These are phyloP conservation scores for Zaprionus lachaisei DNA, from an alignment of 1,140 invertebrate species.

Conservation along the genomic window DNA sequence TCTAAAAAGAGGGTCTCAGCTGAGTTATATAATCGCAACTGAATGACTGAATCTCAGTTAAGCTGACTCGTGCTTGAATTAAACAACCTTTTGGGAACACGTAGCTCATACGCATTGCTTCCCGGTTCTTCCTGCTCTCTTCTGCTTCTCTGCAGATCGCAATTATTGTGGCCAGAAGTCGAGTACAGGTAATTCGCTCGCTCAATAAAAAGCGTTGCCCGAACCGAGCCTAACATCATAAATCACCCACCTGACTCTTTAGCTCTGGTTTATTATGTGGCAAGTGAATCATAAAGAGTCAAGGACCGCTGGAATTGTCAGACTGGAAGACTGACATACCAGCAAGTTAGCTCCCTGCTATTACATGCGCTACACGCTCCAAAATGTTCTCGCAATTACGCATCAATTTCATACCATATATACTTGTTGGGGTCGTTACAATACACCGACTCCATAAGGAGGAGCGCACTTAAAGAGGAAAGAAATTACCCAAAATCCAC, in stretches of 20 bases:
- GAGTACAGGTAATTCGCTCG: conserved; percentile 25
- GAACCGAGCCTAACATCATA: conserved; percentile 38
- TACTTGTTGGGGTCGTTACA: conserved; percentile 42
- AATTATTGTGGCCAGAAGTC: conserved; percentile 18
- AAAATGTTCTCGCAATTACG: conserved; percentile 52
- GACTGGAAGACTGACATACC: background rate
- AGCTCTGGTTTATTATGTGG: conserved; percentile 53
- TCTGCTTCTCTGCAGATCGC: background rate
- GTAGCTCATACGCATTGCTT: conserved; percentile 18
- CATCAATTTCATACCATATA: conserved; percentile 25
- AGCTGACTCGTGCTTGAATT: conserved; percentile 16
- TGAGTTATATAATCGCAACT: background rate
- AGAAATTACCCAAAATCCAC: background rate
- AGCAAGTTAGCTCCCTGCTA: conserved; percentile 12
- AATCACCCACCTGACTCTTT: conserved; percentile 54
- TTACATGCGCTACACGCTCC: conserved; percentile 70
- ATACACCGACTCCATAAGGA: conserved; percentile 35
- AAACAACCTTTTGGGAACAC: background rate
- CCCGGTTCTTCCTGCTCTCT: conserved; percentile 27
- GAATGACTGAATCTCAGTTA: background rate
- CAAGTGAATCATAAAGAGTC: conserved; percentile 62
- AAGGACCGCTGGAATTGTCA: conserved; percentile 46
- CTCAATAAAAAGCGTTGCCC: conserved; percentile 29
- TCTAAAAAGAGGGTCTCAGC: background rate
- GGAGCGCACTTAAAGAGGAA: background rate